phyloP scores from a whole-genome alignment of 2,113 vertebrate species.

The Hydrochoerus hydrochaeris region DNA sequence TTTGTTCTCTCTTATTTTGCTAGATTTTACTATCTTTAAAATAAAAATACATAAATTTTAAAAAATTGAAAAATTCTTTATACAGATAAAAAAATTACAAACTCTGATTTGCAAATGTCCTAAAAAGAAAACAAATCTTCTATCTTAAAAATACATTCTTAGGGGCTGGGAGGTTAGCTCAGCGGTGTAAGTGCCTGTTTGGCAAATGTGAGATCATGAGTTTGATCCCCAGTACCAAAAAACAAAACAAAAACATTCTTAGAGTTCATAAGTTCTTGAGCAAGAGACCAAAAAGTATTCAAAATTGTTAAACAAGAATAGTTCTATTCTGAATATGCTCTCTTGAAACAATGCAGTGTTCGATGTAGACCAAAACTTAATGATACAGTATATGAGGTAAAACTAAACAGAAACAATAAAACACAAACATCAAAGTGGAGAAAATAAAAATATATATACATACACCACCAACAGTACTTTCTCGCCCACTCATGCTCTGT shows the following conservation, averaged over 20 bases:
- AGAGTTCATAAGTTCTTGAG: background rate
- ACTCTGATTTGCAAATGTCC: background rate
- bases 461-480: slow-evolving; percentile 96
- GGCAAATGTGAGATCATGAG: no score
- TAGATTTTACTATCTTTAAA: no score
- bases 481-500: slow-evolving; percentile 99
- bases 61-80: background rate
- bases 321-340: background rate
- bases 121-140: background rate
- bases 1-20: no score
- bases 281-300: background rate
- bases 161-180: no score
- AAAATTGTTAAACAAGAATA: slow-evolving; percentile 16
- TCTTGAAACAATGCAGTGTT: background rate
- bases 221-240: no score
- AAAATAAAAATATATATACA: slow-evolving; percentile 67
- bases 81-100: slow-evolving; percentile 3
- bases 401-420: slow-evolving; percentile 20
- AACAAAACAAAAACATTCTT: no score
- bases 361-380: slow-evolving; percentile 4
- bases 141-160: background rate
- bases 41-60: no score
- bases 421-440: background rate
- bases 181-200: no score
- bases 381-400: background rate